Evolutionary conservation across 92 coral and sea anemone genomes (phyloP).

Genomic region (Montipora capitata): DNA sequence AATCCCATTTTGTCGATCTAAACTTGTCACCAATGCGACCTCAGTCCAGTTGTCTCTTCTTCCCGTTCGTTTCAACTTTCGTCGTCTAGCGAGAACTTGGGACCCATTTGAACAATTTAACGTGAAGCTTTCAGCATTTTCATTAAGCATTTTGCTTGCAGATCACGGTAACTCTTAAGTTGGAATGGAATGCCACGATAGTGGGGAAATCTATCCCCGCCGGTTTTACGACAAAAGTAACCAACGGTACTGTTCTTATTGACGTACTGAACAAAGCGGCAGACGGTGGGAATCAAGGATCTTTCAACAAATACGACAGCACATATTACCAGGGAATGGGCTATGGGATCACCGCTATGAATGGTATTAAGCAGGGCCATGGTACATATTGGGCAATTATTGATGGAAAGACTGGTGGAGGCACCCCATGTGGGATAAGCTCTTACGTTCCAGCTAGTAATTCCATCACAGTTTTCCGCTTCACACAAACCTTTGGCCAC

Average conservation of each 20-base stretch:
- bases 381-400: conserved; percentile 2
- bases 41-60: too few species aligned
- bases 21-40: too few species aligned
- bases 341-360: conserved; percentile 8
- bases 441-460: conserved; percentile 14
- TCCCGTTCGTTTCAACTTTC: too few species aligned
- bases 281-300: conserved; percentile 3
- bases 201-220: conserved; percentile 23
- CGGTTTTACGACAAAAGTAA: conserved; percentile 32
- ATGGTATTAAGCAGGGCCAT: conserved; percentile 4
- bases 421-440: conserved; percentile 24
- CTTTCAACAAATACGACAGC: conserved; percentile 46
- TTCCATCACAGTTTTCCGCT: conserved; percentile 27
- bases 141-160: background rate
- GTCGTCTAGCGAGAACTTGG: too few species aligned
- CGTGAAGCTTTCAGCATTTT: background rate
- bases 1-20: too few species aligned
- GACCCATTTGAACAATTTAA: too few species aligned
- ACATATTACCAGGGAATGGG: conserved; percentile 10
- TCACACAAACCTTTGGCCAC: background rate
- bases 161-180: conserved; percentile 54
- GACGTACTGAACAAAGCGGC: conserved; percentile 55
- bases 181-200: conserved; percentile 11
- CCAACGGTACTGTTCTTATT: conserved; percentile 21
- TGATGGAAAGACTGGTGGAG: conserved; percentile 16